Conservation (phyloP, 2,888 invertebrate genomes). For the Blastobasis lacticolella region DNA sequence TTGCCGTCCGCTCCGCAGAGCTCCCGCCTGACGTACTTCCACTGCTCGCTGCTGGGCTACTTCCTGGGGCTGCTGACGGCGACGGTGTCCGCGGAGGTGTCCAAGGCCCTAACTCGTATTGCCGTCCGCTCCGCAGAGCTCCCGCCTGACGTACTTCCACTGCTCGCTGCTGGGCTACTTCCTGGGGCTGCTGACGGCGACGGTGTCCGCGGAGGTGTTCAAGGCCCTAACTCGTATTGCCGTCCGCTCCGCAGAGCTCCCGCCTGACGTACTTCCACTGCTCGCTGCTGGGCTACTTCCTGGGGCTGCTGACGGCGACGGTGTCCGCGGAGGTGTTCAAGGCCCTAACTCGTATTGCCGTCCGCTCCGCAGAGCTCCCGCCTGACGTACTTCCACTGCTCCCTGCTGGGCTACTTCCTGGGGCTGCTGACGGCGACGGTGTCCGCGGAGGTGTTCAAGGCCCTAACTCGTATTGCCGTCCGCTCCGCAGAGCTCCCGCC, state of each 20-base stretch:
- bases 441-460: no score
- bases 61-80: conserved; percentile 97
- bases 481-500: no score
- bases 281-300: conserved; percentile 96
- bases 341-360: no score
- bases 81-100: conserved; percentile 97
- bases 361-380: no score
- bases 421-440: no score
- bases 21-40: conserved; percentile 93
- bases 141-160: conserved; percentile 93
- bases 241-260: no score
- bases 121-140: neutral
- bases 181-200: conserved; percentile 95
- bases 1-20: no score
- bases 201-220: conserved; percentile 97
- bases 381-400: no score
- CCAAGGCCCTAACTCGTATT: conserved; percentile 79
- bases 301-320: conserved; percentile 96
- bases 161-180: conserved; percentile 98
- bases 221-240: no score
- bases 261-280: conserved; percentile 99
- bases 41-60: conserved; percentile 98
- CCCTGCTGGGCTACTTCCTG: no score
- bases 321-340: conserved; percentile 98
- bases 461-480: no score